Base-by-base conservation (phyloP, 2,797 vertebrate genomes). In the Aphelocoma californica region DNA sequence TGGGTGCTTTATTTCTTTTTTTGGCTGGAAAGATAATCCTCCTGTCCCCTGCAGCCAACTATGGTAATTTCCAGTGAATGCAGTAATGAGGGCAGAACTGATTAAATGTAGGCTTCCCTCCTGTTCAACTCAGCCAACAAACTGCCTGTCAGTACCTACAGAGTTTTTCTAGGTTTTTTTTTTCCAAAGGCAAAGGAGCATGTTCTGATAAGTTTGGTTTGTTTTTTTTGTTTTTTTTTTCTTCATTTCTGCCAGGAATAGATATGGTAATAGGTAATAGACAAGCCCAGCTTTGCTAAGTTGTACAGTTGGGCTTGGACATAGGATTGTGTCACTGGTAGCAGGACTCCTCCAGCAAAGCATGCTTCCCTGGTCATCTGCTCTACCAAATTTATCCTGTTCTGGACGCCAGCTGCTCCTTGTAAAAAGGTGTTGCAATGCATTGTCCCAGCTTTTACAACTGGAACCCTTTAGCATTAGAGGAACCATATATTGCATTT, bases 41-140 rank as follows among this genome's bases (percentile, higher is more conserved):
- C 69, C n/a, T 92, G 78, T 97, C 56, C 94, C 96, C 96, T 96
- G 74, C 13, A 97, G 97, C 86, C 86, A 97, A 53, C 56, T 92
- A 58, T 92, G 95, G 94, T 90, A 94, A 97, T 97, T 97, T 96
- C 32, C 51, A 95, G 19, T 56, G 73, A 94, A 88, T 89, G 57
- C 48, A 57, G 31, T 96, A 97, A 97, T 90, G 86, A 97, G 92
- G 81, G 72, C 67, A 97, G 86, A 96, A 85, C 92, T 94, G 95
- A 97, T 96, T 96, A 97, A 96, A 86, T 75, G 60, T 82, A 95
- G 85, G 66, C 51, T 93, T 93, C 72, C 40, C 28, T 95, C 54
- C 44, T 83, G 71, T 51, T 80, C 64, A 97, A 90, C 71, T 90
- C 70, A 95, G 67, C 34, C 94, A 97, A 75, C 50, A 92, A 96